Evolutionary conservation across 1,140 invertebrate genomes (phyloP), one percentile per base, ranked within the genome.

Genomic region (Macrostomum lignano): DNA sequence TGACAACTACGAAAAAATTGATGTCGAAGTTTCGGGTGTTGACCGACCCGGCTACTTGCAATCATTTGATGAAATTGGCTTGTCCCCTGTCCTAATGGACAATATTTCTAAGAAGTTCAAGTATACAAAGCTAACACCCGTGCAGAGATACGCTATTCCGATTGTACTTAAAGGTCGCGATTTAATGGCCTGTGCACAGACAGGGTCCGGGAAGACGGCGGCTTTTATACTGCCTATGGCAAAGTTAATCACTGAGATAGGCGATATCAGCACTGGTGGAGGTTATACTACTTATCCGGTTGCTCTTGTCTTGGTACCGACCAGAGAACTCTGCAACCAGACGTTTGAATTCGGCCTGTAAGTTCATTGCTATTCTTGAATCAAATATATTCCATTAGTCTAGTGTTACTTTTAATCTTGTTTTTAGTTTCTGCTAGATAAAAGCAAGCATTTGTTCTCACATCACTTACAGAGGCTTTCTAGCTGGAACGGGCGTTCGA

Each of bases 111-210:
- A 55, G 1, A 73, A 71, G 42, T 72, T 73, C 0, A 67, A 70
- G 0, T 96, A 93, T 47, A 65, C 42, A 1, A 72, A 68, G 42
- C 79, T 82, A 0, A 93, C 82, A 0, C 82, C 84, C 0, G 72
- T 96, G 22, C 86, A 96, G 47, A 82, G 84, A 44, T 61, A 73
- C 40, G 68, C 76, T 0, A 70, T 91, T 28, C 79, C 84, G 23
- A 55, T 39, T 29, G 26, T 28, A 30, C 41, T n/a, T 32, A 55
- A 6, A 13, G 52, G 53, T 22, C 31, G 44, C 40, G 53, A 60
- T 35, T 49, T 53, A 36, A 48, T 59, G 21, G 57, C 48, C 5
- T 57, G 55, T 47, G 57, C 55, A n/a, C 55, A 60, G 39, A 60
- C 57, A 28, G 57, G 57, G 28, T 56, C 51, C 47, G 57, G 57